Evolutionary conservation across 2,113 vertebrate genomes (phyloP).

Genomic region (Australoheros scitulus): DNA sequence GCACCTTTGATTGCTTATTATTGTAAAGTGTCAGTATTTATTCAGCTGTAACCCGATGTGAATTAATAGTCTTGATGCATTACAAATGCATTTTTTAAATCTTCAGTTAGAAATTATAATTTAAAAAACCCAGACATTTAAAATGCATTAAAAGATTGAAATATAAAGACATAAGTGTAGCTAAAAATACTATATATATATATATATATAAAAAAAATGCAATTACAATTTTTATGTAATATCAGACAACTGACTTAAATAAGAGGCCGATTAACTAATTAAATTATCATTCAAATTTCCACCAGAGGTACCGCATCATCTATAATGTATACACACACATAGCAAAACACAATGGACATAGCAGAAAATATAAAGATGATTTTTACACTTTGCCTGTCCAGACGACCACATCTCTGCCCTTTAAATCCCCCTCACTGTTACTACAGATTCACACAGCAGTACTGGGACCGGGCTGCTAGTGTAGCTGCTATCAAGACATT

Average conservation of each 20-base stretch:
- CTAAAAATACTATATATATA: too few relatives aligned
- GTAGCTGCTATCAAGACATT: not conserved
- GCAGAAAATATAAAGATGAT: not conserved
- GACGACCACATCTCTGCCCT: conserved; percentile 34
- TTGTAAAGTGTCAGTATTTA: not conserved
- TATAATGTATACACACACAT: too few relatives aligned
- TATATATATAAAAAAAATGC: too few relatives aligned
- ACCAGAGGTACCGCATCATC: not conserved
- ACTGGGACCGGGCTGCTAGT: not conserved
- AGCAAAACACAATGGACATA: too few relatives aligned
- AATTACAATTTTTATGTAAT: too few relatives aligned
- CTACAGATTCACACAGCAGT: conserved; percentile 16
- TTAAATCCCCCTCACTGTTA: conserved; percentile 15
- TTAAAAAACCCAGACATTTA: too few relatives aligned
- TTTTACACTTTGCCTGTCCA: not conserved
- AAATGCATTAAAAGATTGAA: too few relatives aligned
- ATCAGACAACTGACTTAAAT: not conserved
- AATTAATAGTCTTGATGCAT: not conserved
- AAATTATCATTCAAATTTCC: not conserved
- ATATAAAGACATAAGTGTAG: too few relatives aligned
- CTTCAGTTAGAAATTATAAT: not conserved
- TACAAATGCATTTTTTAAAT: not conserved
- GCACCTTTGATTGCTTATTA: too few relatives aligned
- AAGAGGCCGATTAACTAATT: not conserved
- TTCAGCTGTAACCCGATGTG: not conserved